A percentile compares a stretch with the other conserved stretches of the same genome.
phyloP scores from a whole-genome alignment of 2,888 invertebrate genomes.

The Drosophila borealis region DNA sequence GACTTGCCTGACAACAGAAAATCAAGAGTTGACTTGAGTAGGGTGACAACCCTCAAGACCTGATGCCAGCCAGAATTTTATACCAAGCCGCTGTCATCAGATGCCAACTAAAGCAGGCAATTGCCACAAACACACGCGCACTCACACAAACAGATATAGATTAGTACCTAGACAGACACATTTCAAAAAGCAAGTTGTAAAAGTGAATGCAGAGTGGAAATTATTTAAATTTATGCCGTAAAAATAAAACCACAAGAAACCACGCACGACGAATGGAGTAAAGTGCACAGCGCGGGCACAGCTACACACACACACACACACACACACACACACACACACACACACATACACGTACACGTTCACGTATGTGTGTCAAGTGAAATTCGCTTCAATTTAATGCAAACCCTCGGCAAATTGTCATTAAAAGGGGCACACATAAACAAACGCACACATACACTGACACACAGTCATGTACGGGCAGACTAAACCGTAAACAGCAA shows the following conservation, averaged over 20 bases:
- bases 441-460: constrained; percentile 29
- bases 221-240: constrained; percentile 76
- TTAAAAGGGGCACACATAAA: constrained; percentile 67
- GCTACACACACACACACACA: constrained; percentile 1
- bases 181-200: constrained; percentile 46
- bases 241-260: constrained; percentile 36
- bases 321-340: not conserved
- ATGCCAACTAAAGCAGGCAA: constrained; percentile 20
- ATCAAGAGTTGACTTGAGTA: not conserved
- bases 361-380: constrained; percentile 67
- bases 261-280: constrained; percentile 20
- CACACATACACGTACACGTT: not conserved
- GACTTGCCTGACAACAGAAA: constrained; percentile 1
- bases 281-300: constrained; percentile 26
- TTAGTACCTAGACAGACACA: constrained; percentile 34
- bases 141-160: constrained; percentile 8
- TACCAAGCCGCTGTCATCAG: constrained; percentile 16
- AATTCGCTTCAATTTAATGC: constrained; percentile 75
- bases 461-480: constrained; percentile 6
- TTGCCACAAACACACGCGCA: constrained; percentile 10
- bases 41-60: constrained; percentile 23
- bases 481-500: constrained; percentile 66
- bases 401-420: constrained; percentile 77
- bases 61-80: constrained; percentile 1
- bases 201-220: constrained; percentile 55